Evolutionary conservation across 2,113 vertebrate genomes (phyloP).

Genomic region (Falco punctatus): DNA sequence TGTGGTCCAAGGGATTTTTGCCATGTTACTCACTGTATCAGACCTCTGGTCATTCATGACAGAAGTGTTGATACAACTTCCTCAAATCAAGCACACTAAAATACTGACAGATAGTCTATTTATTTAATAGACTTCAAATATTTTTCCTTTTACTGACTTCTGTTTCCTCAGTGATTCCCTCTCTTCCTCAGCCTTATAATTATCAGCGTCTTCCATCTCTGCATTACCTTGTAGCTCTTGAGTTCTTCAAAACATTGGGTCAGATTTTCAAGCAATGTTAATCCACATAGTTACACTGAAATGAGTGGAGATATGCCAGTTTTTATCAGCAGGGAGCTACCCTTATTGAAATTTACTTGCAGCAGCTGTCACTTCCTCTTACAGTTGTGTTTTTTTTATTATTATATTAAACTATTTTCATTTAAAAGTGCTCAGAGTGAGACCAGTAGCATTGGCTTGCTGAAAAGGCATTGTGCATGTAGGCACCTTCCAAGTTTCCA

Average conservation of each 20-base stretch:
- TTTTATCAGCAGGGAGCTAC: slow-evolving; percentile 54
- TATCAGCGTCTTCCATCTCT: neutral
- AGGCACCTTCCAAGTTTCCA: slow-evolving; percentile 58
- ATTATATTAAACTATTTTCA: slow-evolving; percentile 12
- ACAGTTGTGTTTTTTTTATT: slow-evolving; percentile 11
- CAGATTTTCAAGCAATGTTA: neutral
- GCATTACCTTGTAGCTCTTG: neutral
- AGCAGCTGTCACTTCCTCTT: slow-evolving; percentile 55
- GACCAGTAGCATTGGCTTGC: slow-evolving; percentile 44
- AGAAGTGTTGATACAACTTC: neutral
- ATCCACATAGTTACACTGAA: slow-evolving; percentile 7
- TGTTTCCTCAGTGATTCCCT: neutral
- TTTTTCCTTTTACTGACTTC: neutral
- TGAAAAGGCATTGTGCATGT: neutral
- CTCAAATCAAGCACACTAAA: neutral
- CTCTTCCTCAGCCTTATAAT: neutral
- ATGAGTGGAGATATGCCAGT: slow-evolving; percentile 16
- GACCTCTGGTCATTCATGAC: neutral
- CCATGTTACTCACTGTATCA: neutral
- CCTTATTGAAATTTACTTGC: slow-evolving; percentile 45
- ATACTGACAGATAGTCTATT: neutral
- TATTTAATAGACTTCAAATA: neutral
- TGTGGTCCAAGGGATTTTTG: neutral
- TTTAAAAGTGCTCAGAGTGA: slow-evolving; percentile 34
- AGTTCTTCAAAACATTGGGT: neutral